phyloP scores from a whole-genome alignment of 2,113 vertebrate genomes.

The Typhlomys cinereus region DNA sequence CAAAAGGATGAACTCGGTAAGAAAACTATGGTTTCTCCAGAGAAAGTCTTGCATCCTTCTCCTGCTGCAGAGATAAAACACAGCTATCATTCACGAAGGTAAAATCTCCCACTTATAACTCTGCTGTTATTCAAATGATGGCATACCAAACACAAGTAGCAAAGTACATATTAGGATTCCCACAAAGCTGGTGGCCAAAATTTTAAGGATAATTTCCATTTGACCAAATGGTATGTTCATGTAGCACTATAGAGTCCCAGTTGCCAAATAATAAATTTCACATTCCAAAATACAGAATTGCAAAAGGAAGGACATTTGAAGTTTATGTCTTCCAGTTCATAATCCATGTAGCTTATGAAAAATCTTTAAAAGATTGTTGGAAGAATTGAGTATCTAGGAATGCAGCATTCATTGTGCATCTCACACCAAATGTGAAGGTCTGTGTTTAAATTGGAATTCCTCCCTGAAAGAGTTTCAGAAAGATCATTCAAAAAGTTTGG shows the following conservation, averaged over 20 bases:
- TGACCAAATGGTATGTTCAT: conserved; percentile 1
- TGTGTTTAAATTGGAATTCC: background rate
- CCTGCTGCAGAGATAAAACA: conserved; percentile 4
- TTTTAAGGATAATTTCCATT: background rate
- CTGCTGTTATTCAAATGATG: background rate
- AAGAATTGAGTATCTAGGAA: background rate
- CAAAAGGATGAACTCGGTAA: conserved; percentile 60
- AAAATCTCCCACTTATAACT: background rate
- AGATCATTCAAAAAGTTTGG: background rate
- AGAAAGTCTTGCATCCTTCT: conserved; percentile 50
- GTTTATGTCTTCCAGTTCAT: background rate
- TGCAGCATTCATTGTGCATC: background rate
- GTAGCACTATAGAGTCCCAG: background rate
- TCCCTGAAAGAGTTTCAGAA: background rate
- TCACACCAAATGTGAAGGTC: background rate
- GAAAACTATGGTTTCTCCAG: conserved; percentile 60
- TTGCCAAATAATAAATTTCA: background rate
- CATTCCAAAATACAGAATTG: conserved; percentile 33
- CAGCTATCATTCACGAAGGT: background rate
- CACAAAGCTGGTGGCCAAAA: background rate
- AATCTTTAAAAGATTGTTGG: background rate
- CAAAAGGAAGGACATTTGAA: background rate
- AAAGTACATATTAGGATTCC: background rate
- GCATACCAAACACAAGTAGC: background rate
- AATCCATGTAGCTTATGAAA: background rate